Evolutionary conservation across 2,113 vertebrate genomes (phyloP), one percentile per base, ranked within the genome.

Genomic region (Poicephalus gulielmi): DNA sequence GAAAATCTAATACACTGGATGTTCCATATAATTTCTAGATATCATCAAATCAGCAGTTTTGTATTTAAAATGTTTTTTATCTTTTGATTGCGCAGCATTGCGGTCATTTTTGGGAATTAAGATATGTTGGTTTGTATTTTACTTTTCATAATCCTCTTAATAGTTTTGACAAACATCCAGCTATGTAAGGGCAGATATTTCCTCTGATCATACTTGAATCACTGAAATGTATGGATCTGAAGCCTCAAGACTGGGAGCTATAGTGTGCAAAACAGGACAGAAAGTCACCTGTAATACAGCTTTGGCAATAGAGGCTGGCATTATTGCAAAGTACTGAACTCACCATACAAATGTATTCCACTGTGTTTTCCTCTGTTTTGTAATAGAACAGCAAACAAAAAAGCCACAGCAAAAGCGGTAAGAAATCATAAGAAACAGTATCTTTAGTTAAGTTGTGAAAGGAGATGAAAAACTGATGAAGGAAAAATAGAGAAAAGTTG

Each of bases 361-460:
- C 15, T 28, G 44, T 74, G 64, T 68, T 94, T 90, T 83, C 41
- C 62, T 67, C 57, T 85, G 52, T 44, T 96, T 90, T 92, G 69
- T 70, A 83, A 59, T 18, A 85, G 23, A 89, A 74, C 8, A 77
- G 41, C 17, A 59, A 14, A 23, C 24, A 53, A 84, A 81, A 74
- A 77, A 57, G 11, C 14, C 43, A n/a, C 50, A 88, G 43, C 7
- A 18, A 62, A 90, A 77, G 55, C 16, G 35, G 85, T 35, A 76
- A 83, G 90, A 95, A 93, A 93, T 88, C 44, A 88, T 35, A 46
- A 93, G 85, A 90, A 95, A 82, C 28, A 52, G 44, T 62, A 20
- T 83, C 37, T 89, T 92, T 35, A 89, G 66, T 68, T 74, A 95
- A 33, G 49, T 62, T 83, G 37, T 83, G 95, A 88, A 90, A 85